Evolutionary conservation across 1,140 invertebrate genomes (phyloP), one percentile per base, ranked within the genome.

Genomic region (Drosophila ohnishii): DNA sequence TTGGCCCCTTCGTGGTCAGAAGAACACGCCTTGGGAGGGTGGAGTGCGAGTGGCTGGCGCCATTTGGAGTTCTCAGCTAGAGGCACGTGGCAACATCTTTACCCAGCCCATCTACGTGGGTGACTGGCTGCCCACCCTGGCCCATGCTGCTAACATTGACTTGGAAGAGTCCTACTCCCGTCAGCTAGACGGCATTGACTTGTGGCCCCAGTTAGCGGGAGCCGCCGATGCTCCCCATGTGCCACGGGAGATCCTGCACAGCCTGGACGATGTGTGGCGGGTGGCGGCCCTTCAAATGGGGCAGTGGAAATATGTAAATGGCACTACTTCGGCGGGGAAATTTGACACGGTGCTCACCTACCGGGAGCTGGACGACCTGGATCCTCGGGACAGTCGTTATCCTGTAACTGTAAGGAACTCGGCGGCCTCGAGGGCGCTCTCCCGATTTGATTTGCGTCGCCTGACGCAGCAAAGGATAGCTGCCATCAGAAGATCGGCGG

Each of bases 91-190:
- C 75, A 91, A 94, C 78, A 93, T 96, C 1, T 95, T 94, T 40
- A 94, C 95, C 67, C 94, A 96, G 42, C 93, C 97, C 62, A 95
- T 98, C 84, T 96, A 97, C 78, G 94, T 98, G 5, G 93, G 93
- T 13, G 97, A 98, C 91, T 98, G 97, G 96, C 86, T 98, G 35
- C 97, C 97, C 0, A 98, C 97, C 0, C 92, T 99, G 1, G 94
- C 93, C 34, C 92, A 93, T 58, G 95, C 94, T 14, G 94, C 94
- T 40, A 70, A 71, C n/a, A 79, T 86, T 34, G 50, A 78, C 28
- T 35, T 76, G 22, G 16, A 62, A 16, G 34, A 81, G 7, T 92
- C 96, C 2, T 34, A 80, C 6, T 92, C 96, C 3, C 10, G 70
- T 4, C 13, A 80, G 9, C 39, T 88, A 0, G 96, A 97, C 90